Base-by-base conservation (phyloP, 2,888 invertebrate genomes). In the Lamellibrachia satsuma region DNA sequence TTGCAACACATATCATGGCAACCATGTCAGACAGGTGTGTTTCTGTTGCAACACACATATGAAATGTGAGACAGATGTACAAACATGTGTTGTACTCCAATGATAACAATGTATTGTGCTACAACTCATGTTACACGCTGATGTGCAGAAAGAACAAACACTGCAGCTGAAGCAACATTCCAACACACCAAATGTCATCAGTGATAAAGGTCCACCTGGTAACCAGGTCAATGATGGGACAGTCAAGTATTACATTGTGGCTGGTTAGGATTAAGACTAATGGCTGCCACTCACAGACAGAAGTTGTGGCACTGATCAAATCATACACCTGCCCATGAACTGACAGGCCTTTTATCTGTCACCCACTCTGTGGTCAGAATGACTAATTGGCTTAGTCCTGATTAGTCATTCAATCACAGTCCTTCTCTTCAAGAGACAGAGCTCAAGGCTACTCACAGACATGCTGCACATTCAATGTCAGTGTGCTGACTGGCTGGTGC, bases 261-360 rank as follows among this genome's bases (percentile, higher is more conserved):
- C 55, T 55, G 7, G 55, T 55, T 55, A 1, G 1, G 8, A 55
- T 55, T 55, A 57, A 8, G 57, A 57, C 57, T 57, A 57, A 57
- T 57, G 57, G 57, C 57, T 7, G 57, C 57, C 57, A 57, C 8
- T 57, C 15, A 75, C 75, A 15, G n/a, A n/a, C 75, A 75, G 75
- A 11, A 11, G 22, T n/a, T 22, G 75, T 22, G 75, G 22, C 75
- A 75, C 75, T 75, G 75, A 75, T 75, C 75, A 75, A 22, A 75
- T 75, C 75, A 22, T 4, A 75, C 75, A 75, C 75, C 75, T 75
- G 75, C 6, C 75, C 22, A 22, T 15, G 2, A n/a, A 22, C 15
- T 75, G 75, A 75, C n/a, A 75, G 75, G 75, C 75, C 75, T 75
- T 75, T 75, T 75, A 75, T 75, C 75, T 75, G n/a, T 75, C 75